A percentile compares a stretch with the other conserved stretches of the same genome.
Evolutionary conservation across 2,113 vertebrate species (phyloP).

Genomic region (Parotia lawesii): DNA sequence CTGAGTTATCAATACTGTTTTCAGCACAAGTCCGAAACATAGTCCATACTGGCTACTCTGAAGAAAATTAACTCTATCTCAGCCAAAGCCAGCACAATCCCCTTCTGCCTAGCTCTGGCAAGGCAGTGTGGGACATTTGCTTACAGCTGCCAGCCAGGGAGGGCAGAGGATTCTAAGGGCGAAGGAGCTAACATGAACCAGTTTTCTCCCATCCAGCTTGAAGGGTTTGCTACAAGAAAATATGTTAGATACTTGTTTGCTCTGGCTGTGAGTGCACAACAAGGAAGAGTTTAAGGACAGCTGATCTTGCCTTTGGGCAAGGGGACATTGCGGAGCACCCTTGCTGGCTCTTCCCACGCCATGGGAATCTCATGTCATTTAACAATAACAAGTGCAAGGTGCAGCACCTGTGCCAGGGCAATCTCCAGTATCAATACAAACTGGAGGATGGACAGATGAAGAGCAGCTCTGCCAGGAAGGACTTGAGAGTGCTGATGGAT

Average conservation of each 20-base stretch:
- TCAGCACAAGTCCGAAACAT: not conserved
- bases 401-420: not conserved
- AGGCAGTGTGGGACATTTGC: not conserved
- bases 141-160: not conserved
- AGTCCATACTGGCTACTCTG: not conserved
- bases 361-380: rapidly evolving
- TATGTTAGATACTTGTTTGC: not conserved
- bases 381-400: not conserved
- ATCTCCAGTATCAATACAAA: not conserved
- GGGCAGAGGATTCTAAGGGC: not conserved
- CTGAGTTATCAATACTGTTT: not conserved
- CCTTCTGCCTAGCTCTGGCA: not conserved
- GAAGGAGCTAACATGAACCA: not conserved
- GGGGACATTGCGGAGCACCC: not conserved
- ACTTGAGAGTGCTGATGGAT: not conserved
- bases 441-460: not conserved
- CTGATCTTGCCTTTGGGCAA: not conserved
- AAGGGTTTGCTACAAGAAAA: not conserved
- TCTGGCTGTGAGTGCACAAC: not conserved
- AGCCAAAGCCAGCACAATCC: not conserved
- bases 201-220: not conserved
- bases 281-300: not conserved
- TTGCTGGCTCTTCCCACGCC: not conserved
- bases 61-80: not conserved
- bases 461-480: not conserved